Evolutionary conservation across 2,888 invertebrate species (phyloP).

Genomic region (Eurytoma adleriae): DNA sequence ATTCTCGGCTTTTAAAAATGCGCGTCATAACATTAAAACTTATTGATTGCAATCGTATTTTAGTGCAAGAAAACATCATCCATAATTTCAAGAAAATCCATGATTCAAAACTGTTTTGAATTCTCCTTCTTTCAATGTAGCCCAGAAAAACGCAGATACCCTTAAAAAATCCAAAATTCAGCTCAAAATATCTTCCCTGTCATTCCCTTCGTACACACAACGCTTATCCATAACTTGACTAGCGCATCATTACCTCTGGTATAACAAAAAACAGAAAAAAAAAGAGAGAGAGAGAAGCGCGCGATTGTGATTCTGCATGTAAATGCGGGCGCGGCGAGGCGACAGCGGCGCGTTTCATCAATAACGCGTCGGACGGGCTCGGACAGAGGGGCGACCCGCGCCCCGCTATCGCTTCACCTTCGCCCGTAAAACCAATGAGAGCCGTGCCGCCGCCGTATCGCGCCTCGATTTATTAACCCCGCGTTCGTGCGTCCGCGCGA

Average conservation of each 20-base stretch:
- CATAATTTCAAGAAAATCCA: too few species aligned
- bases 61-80: too few species aligned
- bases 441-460: background rate
- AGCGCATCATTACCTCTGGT: background rate
- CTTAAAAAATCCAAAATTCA: too few species aligned
- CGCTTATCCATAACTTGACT: too few species aligned
- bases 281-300: background rate
- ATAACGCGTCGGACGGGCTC: slow-evolving; percentile 1
- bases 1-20: background rate
- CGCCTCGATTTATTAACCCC: slow-evolving; percentile 32
- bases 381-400: background rate
- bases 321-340: slow-evolving; percentile 9
- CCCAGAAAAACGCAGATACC: too few species aligned
- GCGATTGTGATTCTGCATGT: background rate
- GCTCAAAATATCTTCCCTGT: too few species aligned
- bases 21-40: too few species aligned
- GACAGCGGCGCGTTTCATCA: slow-evolving; percentile 11
- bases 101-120: too few species aligned
- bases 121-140: too few species aligned
- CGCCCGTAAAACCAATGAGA: slow-evolving; percentile 11
- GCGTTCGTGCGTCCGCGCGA: slow-evolving; percentile 25
- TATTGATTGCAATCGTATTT: too few species aligned
- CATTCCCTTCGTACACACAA: too few species aligned
- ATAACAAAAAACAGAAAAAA: background rate
- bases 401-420: background rate